Evolutionary conservation across 2,888 invertebrate species (phyloP), one percentile per base, ranked within the genome.

Genomic region (Rhamnusium bicolor): DNA sequence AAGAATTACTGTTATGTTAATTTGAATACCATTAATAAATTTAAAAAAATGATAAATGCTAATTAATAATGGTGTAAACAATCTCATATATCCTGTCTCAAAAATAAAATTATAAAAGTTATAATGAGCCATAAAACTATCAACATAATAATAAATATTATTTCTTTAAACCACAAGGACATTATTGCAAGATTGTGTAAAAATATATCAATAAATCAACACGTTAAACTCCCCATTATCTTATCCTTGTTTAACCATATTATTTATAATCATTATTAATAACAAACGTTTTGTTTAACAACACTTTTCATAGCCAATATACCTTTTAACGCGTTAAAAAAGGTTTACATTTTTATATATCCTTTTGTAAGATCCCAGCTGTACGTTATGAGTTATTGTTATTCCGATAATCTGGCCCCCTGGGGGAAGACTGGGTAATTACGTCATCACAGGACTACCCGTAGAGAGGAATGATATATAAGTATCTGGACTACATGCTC

Each of bases 351-450:
- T 72, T 75, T 65, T 63, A 27, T 69, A 71, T 71, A 73, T 72
- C 60, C 75, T 73, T 65, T 75, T 72, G 77, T 75, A 73, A 71
- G 77, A 72, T 77, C 81, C 83, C 71, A 74, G 77, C 80, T 74
- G 80, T 80, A 81, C 79, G 79, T 80, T 83, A 84, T 86, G 85
- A 86, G 82, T 85, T 86, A 86, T 86, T 79, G 83, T 83, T 82
- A 83, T 84, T 85, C 84, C 82, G 84, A 85, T 85, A 85, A 85
- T 85, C 83, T 84, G 76, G 82, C 85, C 84, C 85, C 85, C 86
- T 82, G 84, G 77, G 82, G 85, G 78, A 82, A 78, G 83, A 79
- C 83, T 82, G 81, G 84, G 84, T 86, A 86, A 86, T 86, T 86
- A 86, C 86, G 86, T 86, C 85, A 86, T 86, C 85, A 84, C 81